Percentiles rank a stretch among this genome's conserved stretches.
Evolutionary conservation across 2,797 vertebrate species (phyloP).

Genomic region (Helostoma temminkii): DNA sequence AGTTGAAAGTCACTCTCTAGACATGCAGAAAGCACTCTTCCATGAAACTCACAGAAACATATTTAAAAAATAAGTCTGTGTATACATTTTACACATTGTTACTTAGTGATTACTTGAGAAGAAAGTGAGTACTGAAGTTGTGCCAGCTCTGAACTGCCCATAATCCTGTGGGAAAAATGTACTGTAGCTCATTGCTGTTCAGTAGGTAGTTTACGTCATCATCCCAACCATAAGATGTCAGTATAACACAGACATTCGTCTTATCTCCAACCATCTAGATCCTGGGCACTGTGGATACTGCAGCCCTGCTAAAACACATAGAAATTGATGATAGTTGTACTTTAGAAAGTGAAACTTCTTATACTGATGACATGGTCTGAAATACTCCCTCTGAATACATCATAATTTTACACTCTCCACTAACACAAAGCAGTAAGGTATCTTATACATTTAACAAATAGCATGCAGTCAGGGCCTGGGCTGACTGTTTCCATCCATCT

Average conservation of each 20-base stretch:
- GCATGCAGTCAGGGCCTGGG: too few relatives aligned
- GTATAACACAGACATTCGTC: conserved; percentile 23
- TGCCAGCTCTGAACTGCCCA: not conserved
- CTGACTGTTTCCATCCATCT: too few relatives aligned
- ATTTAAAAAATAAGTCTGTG: too few relatives aligned
- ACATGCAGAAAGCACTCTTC: not conserved
- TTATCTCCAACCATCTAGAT: not conserved
- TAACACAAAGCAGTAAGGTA: too few relatives aligned
- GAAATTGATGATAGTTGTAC: not conserved
- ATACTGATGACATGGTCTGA: too few relatives aligned
- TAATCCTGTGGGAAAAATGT: not conserved
- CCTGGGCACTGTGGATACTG: not conserved
- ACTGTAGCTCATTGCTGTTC: not conserved
- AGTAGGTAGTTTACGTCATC: not conserved
- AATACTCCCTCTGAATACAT: too few relatives aligned
- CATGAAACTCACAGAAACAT: not conserved
- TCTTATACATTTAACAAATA: too few relatives aligned
- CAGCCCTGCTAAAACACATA: not conserved
- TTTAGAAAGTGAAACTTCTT: too few relatives aligned
- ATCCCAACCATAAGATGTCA: conserved; percentile 56
- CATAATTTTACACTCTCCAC: too few relatives aligned
- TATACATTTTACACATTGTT: too few relatives aligned
- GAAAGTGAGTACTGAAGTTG: too few relatives aligned
- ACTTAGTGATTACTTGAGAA: too few relatives aligned
- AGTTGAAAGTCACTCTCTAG: not conserved